Base-by-base conservation (phyloP, 1,140 invertebrate species). In the Phenacoccus solenopsis region DNA sequence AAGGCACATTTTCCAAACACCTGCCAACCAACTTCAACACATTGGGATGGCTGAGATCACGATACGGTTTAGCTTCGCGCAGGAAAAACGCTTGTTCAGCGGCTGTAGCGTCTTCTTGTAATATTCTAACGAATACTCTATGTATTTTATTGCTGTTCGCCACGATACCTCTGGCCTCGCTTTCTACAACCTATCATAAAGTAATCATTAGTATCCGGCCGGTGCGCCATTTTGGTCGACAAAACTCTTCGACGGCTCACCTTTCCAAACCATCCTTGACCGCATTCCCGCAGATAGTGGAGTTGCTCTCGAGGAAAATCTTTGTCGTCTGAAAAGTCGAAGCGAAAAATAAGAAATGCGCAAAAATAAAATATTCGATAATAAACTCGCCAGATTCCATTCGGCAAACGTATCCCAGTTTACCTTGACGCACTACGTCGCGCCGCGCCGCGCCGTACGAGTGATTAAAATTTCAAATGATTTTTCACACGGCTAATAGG, bases 241-340 rank as follows among this genome's bases (percentile, higher is more conserved):
- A n/a, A n/a, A n/a, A n/a, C n/a, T n/a, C n/a, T n/a, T n/a, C n/a
- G n/a, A n/a, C n/a, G n/a, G n/a, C n/a, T 25, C 25, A 89, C 88
- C 86, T 88, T 87, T 28, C 91, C 92, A 81, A 93, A 94, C 90
- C 91, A 93, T 22, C 90, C 90, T 74, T 84, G 85, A 3, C 91
- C 90, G 59, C 93, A 83, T 80, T 93, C 90, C 74, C 86, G 84
- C 0, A 93, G 81, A 77, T 93, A 94, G 75, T 91, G 88, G 56
- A 94, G 78, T 75, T 88, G 86, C 73, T 86, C 86, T 73, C 91
- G 82, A 0, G 90, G 88, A 75, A 93, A 88, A 77, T 90, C 86
- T 61, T 38, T 64, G 59, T 64, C 59, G 16, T 16, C 59, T 64
- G 59, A 10, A 38, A 38, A 9, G n/a, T 10, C n/a, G n/a, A 38